A percentile compares a stretch with the other conserved stretches of the same genome.
Conservation (phyloP, 2,888 invertebrate genomes). For the Scrobipalpa atriplicella region DNA sequence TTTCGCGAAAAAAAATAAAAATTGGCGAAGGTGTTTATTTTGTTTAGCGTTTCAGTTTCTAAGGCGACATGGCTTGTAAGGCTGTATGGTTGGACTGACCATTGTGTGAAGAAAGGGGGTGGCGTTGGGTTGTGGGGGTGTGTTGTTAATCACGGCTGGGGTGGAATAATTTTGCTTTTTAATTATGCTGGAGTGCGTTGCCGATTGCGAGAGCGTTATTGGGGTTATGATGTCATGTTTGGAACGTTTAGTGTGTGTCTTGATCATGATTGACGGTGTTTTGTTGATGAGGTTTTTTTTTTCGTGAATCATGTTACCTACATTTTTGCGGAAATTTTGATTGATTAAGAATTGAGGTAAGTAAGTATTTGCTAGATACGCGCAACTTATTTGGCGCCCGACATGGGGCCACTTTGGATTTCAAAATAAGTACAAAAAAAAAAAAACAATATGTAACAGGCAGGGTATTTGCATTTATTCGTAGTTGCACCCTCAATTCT, state of each 20-base stretch:
- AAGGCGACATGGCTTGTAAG: slow-evolving; percentile 73
- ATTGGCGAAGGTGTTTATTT: slow-evolving; percentile 66
- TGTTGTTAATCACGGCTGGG: slow-evolving; percentile 68
- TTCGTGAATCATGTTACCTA: not conserved
- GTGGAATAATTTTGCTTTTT: slow-evolving; percentile 80
- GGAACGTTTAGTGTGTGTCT: slow-evolving; percentile 22
- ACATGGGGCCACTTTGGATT: not conserved
- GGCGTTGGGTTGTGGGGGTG: slow-evolving; percentile 51
- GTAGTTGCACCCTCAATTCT: no score
- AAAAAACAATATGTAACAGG: no score
- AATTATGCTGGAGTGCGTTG: slow-evolving; percentile 76
- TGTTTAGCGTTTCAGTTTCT: slow-evolving; percentile 76
- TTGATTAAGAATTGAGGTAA: not conserved
- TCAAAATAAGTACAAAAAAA: not conserved
- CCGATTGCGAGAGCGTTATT: slow-evolving; percentile 53
- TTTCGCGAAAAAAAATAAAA: slow-evolving; percentile 36
- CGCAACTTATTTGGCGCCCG: not conserved
- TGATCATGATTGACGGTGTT: not conserved
- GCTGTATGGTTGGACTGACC: slow-evolving; percentile 74
- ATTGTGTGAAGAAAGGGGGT: slow-evolving; percentile 71
- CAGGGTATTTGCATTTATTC: no score
- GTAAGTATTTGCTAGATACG: no score
- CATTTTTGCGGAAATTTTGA: not conserved
- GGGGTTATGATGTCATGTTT: slow-evolving; percentile 51
- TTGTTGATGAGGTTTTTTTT: not conserved